A percentile compares a stretch with the other conserved stretches of the same genome.
Conservation (phyloP, 2,113 vertebrate genomes). For the Lepus europaeus region DNA sequence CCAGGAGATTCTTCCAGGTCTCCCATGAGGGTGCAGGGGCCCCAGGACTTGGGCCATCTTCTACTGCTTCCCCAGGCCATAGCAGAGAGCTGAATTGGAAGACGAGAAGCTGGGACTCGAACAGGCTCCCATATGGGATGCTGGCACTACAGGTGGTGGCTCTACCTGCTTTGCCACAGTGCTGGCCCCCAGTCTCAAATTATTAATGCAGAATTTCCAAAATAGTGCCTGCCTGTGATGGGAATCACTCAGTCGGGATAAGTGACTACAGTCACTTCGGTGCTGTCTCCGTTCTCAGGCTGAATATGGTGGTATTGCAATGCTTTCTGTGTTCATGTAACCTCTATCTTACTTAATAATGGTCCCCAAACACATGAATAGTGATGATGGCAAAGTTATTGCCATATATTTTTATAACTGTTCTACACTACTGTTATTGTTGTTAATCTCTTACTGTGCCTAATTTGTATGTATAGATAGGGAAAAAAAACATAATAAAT, state of each 20-base stretch:
- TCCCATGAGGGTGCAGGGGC: too few relatives aligned
- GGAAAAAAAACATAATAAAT: too few relatives aligned
- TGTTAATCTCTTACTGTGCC: background rate
- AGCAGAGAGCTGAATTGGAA: too few relatives aligned
- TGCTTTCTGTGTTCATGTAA: background rate
- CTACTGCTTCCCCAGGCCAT: too few relatives aligned
- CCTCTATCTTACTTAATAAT: background rate
- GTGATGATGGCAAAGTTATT: background rate
- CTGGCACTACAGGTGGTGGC: too few relatives aligned
- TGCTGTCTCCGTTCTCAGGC: background rate
- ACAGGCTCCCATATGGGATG: too few relatives aligned
- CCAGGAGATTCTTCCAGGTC: too few relatives aligned
- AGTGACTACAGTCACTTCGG: too few relatives aligned
- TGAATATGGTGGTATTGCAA: rapidly evolving
- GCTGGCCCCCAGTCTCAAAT: too few relatives aligned
- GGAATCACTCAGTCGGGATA: background rate
- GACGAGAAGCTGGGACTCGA: too few relatives aligned
- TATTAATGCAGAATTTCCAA: background rate
- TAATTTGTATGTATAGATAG: background rate
- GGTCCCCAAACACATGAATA: background rate
- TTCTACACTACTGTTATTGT: background rate
- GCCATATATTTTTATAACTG: background rate
- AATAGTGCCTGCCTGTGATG: background rate
- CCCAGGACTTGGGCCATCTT: too few relatives aligned
- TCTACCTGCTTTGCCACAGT: too few relatives aligned